Evolutionary conservation across 1,140 invertebrate species (phyloP).

Genomic region (Ganaspis sp.): DNA sequence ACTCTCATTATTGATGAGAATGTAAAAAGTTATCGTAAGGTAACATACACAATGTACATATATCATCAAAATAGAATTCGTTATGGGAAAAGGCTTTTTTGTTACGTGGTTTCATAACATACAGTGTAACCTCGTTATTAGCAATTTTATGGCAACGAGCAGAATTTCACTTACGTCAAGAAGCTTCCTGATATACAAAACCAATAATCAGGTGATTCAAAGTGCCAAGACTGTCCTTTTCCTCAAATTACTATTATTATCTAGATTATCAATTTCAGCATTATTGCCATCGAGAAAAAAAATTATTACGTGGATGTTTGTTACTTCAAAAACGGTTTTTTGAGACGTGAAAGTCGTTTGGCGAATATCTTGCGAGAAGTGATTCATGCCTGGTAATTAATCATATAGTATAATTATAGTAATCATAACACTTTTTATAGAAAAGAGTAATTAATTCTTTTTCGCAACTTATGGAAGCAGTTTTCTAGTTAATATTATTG

Average conservation of each 20-base stretch:
- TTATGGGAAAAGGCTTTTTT: no score
- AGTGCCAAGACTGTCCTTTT: not conserved
- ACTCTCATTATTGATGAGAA: no score
- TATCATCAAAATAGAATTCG: not conserved
- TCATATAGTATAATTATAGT: no score
- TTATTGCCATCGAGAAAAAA: not conserved
- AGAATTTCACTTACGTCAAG: not conserved
- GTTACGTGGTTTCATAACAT: not conserved
- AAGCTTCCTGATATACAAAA: constrained; percentile 9
- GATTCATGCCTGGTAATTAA: no score
- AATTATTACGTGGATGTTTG: no score
- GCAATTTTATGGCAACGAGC: constrained; percentile 11
- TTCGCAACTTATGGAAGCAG: no score
- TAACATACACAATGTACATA: no score
- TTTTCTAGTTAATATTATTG: no score
- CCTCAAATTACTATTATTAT: constrained; percentile 7
- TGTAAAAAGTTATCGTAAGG: no score
- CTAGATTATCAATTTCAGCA: not conserved
- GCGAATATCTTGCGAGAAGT: not conserved
- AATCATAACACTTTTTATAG: no score
- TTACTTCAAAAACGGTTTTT: not conserved
- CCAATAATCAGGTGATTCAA: not conserved
- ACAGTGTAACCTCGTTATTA: constrained; percentile 6
- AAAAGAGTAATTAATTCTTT: no score
- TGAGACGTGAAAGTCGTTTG: not conserved